Conservation (phyloP, 2,113 vertebrate species). For the Phalacrocorax pelagicus region DNA sequence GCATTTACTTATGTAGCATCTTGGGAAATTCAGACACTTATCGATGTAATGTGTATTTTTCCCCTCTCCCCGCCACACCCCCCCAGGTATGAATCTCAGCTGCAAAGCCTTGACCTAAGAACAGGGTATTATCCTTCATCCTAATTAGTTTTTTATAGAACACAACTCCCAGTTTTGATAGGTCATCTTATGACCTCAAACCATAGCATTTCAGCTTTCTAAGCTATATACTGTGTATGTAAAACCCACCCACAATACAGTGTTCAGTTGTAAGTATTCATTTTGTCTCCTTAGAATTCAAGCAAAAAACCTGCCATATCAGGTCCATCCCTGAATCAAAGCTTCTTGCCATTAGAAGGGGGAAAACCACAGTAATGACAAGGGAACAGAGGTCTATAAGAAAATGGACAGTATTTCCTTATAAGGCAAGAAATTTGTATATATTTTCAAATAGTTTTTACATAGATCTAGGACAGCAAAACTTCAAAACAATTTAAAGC, state of each 20-base stretch:
- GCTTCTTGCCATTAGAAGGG: neutral
- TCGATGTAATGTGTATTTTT: neutral
- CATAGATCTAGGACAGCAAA: neutral
- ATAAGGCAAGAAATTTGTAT: neutral
- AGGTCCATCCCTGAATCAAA: neutral
- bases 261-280: neutral
- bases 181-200: neutral
- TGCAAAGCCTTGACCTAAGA: neutral
- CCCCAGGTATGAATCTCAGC: neutral
- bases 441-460: neutral
- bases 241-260: neutral
- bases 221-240: neutral
- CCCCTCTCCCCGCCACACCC: rapidly evolving
- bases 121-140: neutral
- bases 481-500: neutral
- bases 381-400: neutral
- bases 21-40: neutral
- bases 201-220: neutral
- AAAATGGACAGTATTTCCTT: neutral
- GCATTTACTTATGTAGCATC: neutral
- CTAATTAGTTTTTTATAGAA: neutral
- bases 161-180: neutral
- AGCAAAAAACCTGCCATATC: neutral
- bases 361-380: neutral
- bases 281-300: neutral